phyloP scores from a whole-genome alignment of 2,888 invertebrate species.

The Troides aeacus region DNA sequence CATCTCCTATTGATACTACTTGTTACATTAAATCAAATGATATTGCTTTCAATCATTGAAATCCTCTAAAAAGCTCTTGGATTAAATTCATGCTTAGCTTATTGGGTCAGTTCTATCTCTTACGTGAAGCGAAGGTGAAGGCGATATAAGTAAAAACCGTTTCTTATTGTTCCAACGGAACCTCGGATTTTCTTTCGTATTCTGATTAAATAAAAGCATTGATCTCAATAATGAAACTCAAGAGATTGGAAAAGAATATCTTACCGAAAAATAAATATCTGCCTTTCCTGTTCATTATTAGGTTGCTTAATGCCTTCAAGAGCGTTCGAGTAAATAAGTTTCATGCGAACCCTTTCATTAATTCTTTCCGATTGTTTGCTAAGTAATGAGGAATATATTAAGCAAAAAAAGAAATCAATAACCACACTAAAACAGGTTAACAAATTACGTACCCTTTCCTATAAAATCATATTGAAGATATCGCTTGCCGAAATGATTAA shows the following conservation, averaged over 20 bases:
- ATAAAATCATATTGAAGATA: neutral
- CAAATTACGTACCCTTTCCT: neutral
- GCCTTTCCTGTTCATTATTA: constrained; percentile 11
- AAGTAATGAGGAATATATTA: neutral
- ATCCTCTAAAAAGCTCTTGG: neutral
- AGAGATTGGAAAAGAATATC: constrained; percentile 8
- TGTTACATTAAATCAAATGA: too few relatives aligned
- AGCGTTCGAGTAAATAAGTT: constrained; percentile 5
- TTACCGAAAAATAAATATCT: neutral
- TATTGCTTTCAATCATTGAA: too few relatives aligned
- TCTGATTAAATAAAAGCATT: constrained; percentile 24
- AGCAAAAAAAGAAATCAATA: neutral
- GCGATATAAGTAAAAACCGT: constrained; percentile 9
- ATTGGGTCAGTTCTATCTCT: neutral
- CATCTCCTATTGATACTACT: too few relatives aligned
- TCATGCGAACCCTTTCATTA: neutral
- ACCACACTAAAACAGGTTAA: too few relatives aligned
- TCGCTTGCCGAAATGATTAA: neutral
- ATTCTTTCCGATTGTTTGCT: neutral
- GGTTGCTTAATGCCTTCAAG: neutral
- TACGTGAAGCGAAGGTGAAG: neutral
- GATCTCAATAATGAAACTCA: constrained; percentile 6
- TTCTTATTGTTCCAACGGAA: constrained; percentile 10
- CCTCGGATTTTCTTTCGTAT: constrained; percentile 1
- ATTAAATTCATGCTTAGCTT: neutral